Percentiles rank a stretch among this genome's conserved stretches.
Evolutionary conservation across 2,113 vertebrate species (phyloP).

Genomic region (Myotis yumanensis): DNA sequence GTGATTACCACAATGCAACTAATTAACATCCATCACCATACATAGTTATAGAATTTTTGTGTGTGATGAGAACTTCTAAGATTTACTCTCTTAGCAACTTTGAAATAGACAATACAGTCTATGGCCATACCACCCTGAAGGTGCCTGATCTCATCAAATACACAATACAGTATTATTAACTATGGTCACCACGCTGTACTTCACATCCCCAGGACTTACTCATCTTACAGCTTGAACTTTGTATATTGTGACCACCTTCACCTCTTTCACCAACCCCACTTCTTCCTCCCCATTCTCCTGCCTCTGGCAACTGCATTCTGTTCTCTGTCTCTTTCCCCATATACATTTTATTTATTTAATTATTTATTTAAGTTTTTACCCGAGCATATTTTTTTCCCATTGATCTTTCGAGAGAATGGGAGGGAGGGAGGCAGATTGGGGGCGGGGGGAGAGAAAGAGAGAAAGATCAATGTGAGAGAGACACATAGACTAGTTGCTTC

Average conservation of each 20-base stretch:
- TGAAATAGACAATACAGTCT: neutral
- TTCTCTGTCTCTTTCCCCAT: neutral
- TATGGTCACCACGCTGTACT: neutral
- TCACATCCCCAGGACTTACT: neutral
- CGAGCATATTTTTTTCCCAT: no score
- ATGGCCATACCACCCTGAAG: no score
- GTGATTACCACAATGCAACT: neutral
- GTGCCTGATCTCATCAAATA: no score
- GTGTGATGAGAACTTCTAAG: neutral
- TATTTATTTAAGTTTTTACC: no score
- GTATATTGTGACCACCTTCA: neutral
- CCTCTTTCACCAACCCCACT: neutral
- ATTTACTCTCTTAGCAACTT: neutral
- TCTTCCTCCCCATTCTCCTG: fast-evolving
- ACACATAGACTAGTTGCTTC: no score
- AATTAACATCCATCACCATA: neutral
- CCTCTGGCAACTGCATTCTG: neutral
- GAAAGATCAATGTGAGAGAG: no score
- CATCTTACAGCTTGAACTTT: neutral
- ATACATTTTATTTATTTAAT: neutral
- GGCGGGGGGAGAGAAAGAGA: no score
- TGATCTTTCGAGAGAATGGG: no score
- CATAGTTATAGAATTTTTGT: neutral
- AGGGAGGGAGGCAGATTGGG: no score
- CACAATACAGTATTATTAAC: neutral